Evolutionary conservation across 1,140 invertebrate species (phyloP), one percentile per base, ranked within the genome.

Genomic region (Meloidogyne exigua): DNA sequence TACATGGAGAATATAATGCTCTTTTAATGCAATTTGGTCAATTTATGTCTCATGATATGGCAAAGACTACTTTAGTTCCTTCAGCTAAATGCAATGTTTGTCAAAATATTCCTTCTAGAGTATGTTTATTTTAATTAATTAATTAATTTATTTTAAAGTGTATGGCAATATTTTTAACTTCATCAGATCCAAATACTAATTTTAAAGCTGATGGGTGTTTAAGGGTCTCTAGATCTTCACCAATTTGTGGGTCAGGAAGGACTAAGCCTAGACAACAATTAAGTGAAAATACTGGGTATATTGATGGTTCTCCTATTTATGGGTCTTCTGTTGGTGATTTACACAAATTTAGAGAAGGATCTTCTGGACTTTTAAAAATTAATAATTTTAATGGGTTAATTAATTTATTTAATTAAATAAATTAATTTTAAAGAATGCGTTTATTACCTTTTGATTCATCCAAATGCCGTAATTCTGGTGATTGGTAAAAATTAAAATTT

Each of bases 21-120:
- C 71, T 87, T 13, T 81, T 87, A 18, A 88, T 87, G 86, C 85
- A 87, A 69, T 87, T 88, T 68, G 85, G 85, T 64, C 86, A 88
- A 68, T 88, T 88, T 44, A 85, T 87, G 64, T 78, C 78, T n/a
- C 85, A 88, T 63, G 86, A 87, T 62, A 82, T 86, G 79, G 81
- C 83, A 23, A 83, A 85, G 62, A 87, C 85, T 9, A 87, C 85
- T n/a, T 80, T 87, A 1, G 85, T 87, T 21, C 85, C 85, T 13
- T 87, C 85, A 13, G 76, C 85, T 28, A 87, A 87, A 66, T 87
- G 85, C 67, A 87, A 87, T 76, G 81, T 85, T 26, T 86, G 85
- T 71, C 84, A 86, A 66, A 87, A 86, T 65, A 86, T 86, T 73
- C 82, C 84, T 5, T 80, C 80, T 39, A 70, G 85, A 76, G 68